Conservation (phyloP, 2,113 vertebrate genomes). For the Planiliza haematocheilus region DNA sequence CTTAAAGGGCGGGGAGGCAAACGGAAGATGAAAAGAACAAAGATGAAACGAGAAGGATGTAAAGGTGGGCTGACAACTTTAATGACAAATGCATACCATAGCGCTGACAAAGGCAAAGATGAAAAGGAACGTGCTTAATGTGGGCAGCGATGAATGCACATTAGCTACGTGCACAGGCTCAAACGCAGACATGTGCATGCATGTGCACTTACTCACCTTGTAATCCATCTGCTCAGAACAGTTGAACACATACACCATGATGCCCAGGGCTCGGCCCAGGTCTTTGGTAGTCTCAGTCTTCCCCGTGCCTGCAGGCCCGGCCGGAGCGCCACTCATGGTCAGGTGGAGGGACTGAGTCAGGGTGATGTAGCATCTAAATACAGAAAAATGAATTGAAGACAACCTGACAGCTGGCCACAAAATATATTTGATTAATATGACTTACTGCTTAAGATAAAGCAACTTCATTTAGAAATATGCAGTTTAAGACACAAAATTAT, state of each 20-base stretch:
- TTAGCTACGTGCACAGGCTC: background rate
- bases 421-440: no score
- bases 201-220: slow-evolving; percentile 83
- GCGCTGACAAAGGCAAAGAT: slow-evolving; percentile 48
- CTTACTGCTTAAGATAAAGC: no score
- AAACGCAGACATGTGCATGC: background rate
- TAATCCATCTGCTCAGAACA: slow-evolving; percentile 99
- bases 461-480: no score
- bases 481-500: no score
- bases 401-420: no score
- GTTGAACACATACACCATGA: slow-evolving; percentile 98
- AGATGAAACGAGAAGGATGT: slow-evolving; percentile 54
- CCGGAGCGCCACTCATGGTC: slow-evolving; percentile 94
- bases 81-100: slow-evolving; percentile 50
- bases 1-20: slow-evolving; percentile 17
- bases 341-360: slow-evolving; percentile 96
- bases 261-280: slow-evolving; percentile 91
- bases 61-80: slow-evolving; percentile 47
- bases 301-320: slow-evolving; percentile 94
- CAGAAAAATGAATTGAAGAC: background rate
- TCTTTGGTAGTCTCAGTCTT: slow-evolving; percentile 99
- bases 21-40: slow-evolving; percentile 44
- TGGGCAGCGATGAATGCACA: background rate
- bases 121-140: slow-evolving; percentile 34
- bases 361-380: slow-evolving; percentile 93